Percentiles rank a stretch among this genome's conserved stretches.
phyloP scores from a whole-genome alignment of 2,888 invertebrate genomes.

The Isotomurus palustris region DNA sequence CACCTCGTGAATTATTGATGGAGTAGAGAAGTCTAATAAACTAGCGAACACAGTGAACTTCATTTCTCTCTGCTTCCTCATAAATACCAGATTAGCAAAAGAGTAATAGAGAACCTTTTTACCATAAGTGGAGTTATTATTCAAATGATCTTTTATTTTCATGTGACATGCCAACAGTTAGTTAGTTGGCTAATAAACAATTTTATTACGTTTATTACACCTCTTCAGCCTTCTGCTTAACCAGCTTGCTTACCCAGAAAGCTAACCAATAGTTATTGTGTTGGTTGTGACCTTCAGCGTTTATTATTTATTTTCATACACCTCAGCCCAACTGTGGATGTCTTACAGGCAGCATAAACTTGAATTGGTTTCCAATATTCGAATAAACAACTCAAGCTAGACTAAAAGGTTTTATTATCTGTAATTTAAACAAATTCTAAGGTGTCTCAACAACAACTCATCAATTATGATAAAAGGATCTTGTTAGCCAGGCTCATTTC shows the following conservation, averaged over 20 bases:
- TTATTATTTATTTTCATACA: background rate
- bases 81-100: no score
- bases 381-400: background rate
- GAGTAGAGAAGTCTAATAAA: no score
- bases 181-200: slow-evolving; percentile 6
- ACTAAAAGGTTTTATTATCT: slow-evolving; percentile 2
- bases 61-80: no score
- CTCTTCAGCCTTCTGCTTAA: background rate
- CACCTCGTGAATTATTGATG: no score
- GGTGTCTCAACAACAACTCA: slow-evolving; percentile 3
- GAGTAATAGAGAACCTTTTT: no score
- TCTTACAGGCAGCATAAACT: no score
- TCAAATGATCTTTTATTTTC: no score
- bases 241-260: background rate
- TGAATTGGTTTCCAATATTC: slow-evolving; percentile 2
- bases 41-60: no score
- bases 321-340: no score
- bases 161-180: slow-evolving; percentile 1
- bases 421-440: slow-evolving; percentile 1
- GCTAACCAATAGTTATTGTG: no score
- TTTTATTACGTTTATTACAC: slow-evolving; percentile 9
- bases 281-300: no score
- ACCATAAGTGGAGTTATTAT: no score
- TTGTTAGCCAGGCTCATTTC: slow-evolving; percentile 4
- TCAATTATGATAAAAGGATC: slow-evolving; percentile 2